Conservation (phyloP, 2,797 vertebrate species). For the Sebastes iracundus region DNA sequence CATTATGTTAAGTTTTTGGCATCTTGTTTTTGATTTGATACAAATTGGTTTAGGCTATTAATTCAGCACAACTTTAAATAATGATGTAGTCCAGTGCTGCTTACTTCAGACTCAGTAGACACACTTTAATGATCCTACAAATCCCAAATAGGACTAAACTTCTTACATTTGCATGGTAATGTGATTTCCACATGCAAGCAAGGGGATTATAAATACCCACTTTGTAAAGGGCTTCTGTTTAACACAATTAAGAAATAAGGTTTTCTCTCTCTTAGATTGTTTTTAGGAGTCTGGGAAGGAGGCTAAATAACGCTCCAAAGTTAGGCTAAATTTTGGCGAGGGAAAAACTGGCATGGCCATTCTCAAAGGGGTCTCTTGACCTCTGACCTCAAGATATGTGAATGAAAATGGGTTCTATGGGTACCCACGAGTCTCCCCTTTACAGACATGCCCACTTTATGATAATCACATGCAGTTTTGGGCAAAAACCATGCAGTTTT, state of each 20-base stretch:
- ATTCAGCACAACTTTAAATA: background rate
- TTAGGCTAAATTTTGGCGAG: too few relatives aligned
- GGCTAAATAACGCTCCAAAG: too few relatives aligned
- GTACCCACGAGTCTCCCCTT: too few relatives aligned
- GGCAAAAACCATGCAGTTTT: too few relatives aligned
- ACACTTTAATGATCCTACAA: background rate
- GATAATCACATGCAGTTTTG: too few relatives aligned
- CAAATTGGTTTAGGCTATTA: background rate
- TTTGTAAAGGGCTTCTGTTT: background rate
- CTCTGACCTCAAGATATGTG: too few relatives aligned
- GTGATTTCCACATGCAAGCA: background rate
- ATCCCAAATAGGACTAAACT: background rate
- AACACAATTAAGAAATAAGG: background rate
- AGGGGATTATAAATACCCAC: background rate
- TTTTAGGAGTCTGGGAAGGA: too few relatives aligned
- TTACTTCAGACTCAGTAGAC: background rate
- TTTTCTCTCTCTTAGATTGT: background rate
- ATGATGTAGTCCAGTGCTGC: background rate
- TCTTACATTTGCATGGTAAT: background rate
- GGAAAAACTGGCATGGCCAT: too few relatives aligned
- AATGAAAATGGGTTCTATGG: too few relatives aligned
- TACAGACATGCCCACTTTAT: too few relatives aligned
- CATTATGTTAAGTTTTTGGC: background rate
- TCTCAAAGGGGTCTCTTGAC: too few relatives aligned
- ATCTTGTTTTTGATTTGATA: background rate